These are phyloP conservation scores for Conger conger DNA, from an alignment of 2,113 vertebrate species.

Conservation along the genomic window DNA sequence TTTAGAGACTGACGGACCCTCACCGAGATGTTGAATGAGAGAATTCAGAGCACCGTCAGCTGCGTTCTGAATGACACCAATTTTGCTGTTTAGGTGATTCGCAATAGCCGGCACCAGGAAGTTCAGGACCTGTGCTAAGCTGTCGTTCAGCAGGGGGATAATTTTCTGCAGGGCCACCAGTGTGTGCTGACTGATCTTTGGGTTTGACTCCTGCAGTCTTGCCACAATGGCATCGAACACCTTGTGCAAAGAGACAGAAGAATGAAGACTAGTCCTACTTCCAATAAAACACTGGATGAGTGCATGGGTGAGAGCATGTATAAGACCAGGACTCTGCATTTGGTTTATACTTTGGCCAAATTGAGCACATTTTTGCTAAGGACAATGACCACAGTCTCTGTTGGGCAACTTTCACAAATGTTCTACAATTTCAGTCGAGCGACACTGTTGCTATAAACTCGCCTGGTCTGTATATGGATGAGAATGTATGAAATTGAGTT, in stretches of 20 bases:
- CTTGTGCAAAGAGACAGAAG: background rate
- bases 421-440: no score
- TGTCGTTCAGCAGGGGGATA: background rate
- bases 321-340: no score
- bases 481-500: no score
- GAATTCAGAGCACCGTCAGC: background rate
- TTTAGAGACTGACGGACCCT: background rate
- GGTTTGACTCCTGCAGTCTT: slow-evolving; percentile 2
- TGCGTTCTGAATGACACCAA: background rate
- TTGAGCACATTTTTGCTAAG: no score
- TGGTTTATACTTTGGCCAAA: no score
- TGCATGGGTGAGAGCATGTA: no score
- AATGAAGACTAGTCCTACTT: background rate
- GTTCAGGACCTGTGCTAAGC: background rate
- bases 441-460: no score
- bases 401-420: no score
- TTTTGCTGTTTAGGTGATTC: slow-evolving; percentile 1
- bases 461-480: no score
- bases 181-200: background rate
- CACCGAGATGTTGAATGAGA: background rate
- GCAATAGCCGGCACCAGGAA: background rate
- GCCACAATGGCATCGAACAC: background rate
- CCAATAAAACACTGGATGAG: no score
- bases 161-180: background rate
- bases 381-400: no score